These are phyloP conservation scores for Acinonyx jubatus DNA, from an alignment of 2,113 vertebrate genomes.

Conservation along the genomic window DNA sequence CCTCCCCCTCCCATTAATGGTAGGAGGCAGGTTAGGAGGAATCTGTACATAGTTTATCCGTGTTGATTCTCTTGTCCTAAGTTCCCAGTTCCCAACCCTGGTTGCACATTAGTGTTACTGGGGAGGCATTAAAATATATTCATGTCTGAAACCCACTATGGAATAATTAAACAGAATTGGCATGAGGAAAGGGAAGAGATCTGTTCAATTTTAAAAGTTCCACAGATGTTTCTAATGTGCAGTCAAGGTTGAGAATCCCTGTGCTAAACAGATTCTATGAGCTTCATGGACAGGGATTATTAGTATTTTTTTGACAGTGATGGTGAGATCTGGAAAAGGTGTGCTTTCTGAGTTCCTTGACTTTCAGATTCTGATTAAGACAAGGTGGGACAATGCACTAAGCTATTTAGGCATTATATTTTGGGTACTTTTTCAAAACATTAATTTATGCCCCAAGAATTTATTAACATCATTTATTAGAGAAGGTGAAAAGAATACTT, in stretches of 20 bases:
- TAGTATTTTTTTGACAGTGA: not conserved
- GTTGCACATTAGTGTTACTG: not conserved
- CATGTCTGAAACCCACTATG: not conserved
- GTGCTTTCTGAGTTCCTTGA: not conserved
- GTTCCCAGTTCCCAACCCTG: not conserved
- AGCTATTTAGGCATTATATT: not conserved
- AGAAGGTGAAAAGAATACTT: not conserved
- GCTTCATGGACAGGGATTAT: not conserved
- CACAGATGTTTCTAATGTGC: not conserved
- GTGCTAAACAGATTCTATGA: not conserved
- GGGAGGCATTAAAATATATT: not conserved
- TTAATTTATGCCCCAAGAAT: not conserved
- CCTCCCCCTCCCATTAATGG: too few relatives aligned
- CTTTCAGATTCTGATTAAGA: slow-evolving; percentile 33
- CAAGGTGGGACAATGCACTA: not conserved
- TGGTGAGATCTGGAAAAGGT: not conserved
- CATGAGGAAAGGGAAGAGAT: not conserved
- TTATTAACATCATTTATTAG: slow-evolving; percentile 1
- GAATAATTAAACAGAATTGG: not conserved
- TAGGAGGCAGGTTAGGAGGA: not conserved
- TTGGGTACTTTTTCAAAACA: not conserved
- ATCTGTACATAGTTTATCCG: not conserved
- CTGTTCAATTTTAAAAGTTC: not conserved
- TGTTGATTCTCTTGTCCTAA: not conserved
- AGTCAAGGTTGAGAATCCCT: not conserved